Evolutionary conservation across 2,797 vertebrate genomes (phyloP).

Genomic region (Lepidocolaptes lacrymiger): DNA sequence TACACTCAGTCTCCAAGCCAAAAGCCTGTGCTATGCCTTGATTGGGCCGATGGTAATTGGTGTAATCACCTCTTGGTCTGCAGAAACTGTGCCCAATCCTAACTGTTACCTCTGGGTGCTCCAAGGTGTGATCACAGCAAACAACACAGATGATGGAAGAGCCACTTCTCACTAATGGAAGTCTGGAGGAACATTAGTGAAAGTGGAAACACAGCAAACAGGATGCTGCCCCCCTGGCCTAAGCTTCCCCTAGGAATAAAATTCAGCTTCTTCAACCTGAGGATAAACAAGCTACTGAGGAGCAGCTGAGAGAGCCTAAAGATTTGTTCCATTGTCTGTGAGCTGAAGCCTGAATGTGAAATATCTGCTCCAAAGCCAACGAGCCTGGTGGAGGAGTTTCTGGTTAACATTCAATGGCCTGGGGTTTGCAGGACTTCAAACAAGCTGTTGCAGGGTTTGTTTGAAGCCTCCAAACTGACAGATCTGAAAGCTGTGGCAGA

Average conservation of each 20-base stretch:
- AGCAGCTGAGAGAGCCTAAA: not conserved
- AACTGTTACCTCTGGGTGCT: constrained; percentile 71
- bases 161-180: constrained; percentile 70
- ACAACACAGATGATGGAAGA: constrained; percentile 75
- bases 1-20: not conserved
- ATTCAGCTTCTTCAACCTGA: not conserved
- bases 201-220: not conserved
- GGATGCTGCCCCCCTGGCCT: not conserved
- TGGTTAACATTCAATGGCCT: not conserved
- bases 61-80: not conserved
- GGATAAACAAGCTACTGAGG: not conserved
- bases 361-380: not conserved
- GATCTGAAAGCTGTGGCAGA: constrained; percentile 6
- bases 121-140: constrained; percentile 73
- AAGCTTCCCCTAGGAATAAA: not conserved
- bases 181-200: not conserved
- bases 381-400: not conserved
- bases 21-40: not conserved
- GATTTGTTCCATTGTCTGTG: not conserved
- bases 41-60: not conserved
- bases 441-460: not conserved
- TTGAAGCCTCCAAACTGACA: constrained; percentile 30
- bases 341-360: not conserved
- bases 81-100: constrained; percentile 69
- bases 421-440: constrained; percentile 33